Percentiles rank a stretch among this genome's conserved stretches.
These are phyloP conservation scores for Muscicapa adusta DNA, from an alignment of 2,113 vertebrate genomes.

Conservation along the genomic window DNA sequence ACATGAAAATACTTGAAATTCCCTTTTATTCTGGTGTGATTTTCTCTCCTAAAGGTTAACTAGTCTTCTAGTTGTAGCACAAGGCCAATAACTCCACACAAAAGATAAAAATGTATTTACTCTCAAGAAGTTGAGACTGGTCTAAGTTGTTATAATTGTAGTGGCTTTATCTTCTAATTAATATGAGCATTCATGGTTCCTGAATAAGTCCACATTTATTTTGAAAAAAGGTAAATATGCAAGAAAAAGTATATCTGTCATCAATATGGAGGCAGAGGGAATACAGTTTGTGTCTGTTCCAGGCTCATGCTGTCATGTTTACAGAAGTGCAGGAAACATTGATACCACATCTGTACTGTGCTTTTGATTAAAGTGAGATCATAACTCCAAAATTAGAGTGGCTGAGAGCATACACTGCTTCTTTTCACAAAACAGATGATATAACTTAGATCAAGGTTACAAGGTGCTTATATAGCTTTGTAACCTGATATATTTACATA, in stretches of 20 bases:
- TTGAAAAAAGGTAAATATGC: neutral
- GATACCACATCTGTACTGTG: neutral
- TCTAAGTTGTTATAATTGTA: neutral
- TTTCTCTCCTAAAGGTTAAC: neutral
- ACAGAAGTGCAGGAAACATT: neutral
- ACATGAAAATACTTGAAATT: neutral
- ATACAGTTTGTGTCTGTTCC: neutral
- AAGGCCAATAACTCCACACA: neutral
- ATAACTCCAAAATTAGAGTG: neutral
- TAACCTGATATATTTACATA: neutral
- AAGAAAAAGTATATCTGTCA: neutral
- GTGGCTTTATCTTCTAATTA: neutral
- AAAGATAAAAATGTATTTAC: neutral
- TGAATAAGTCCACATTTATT: neutral
- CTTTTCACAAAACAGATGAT: neutral
- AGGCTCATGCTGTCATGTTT: neutral
- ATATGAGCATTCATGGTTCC: neutral
- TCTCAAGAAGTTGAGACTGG: neutral
- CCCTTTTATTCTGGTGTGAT: neutral
- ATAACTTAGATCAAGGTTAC: too few relatives aligned
- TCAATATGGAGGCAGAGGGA: neutral
- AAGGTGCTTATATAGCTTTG: neutral
- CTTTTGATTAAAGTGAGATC: neutral
- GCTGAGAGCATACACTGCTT: neutral
- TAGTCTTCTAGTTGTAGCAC: neutral